Evolutionary conservation across 2,797 vertebrate genomes (phyloP).

Genomic region (Coregonus sp.): DNA sequence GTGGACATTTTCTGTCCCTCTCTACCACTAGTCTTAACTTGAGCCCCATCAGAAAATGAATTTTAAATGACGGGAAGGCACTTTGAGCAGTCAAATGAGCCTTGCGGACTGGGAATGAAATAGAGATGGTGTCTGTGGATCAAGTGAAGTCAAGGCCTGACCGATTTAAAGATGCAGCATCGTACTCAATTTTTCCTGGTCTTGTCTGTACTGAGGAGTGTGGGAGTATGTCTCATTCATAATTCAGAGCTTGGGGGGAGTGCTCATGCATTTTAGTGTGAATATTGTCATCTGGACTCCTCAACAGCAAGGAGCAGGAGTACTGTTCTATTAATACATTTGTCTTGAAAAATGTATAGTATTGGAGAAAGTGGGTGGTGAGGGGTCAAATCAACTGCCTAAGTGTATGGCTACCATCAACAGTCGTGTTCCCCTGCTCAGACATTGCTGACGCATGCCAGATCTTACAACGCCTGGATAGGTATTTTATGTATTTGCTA

Average conservation of each 20-base stretch:
- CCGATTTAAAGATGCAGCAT: slow-evolving; percentile 75
- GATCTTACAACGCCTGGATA: too few relatives aligned
- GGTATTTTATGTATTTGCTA: too few relatives aligned
- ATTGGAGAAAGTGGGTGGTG: slow-evolving; percentile 53
- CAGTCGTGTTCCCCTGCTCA: not conserved
- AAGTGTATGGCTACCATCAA: slow-evolving; percentile 50
- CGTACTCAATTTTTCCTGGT: slow-evolving; percentile 58
- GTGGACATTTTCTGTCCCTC: slow-evolving; percentile 40
- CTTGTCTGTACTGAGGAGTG: slow-evolving; percentile 60
- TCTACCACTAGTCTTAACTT: slow-evolving; percentile 43
- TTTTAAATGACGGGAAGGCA: slow-evolving; percentile 63
- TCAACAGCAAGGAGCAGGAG: slow-evolving; percentile 51
- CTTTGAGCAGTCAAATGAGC: slow-evolving; percentile 50
- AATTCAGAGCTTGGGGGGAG: slow-evolving; percentile 66
- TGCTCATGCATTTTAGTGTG: slow-evolving; percentile 59
- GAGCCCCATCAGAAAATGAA: slow-evolving; percentile 51
- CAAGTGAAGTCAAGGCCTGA: slow-evolving; percentile 69
- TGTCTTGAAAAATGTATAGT: slow-evolving; percentile 68
- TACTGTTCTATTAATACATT: slow-evolving; percentile 68
- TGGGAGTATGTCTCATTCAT: slow-evolving; percentile 75
- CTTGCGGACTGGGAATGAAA: slow-evolving; percentile 60
- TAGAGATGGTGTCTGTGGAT: slow-evolving; percentile 69
- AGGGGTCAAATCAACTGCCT: slow-evolving; percentile 62
- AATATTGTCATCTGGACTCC: slow-evolving; percentile 65
- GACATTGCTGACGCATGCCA: too few relatives aligned